Percentiles rank a stretch among this genome's conserved stretches.
phyloP scores from a whole-genome alignment of 2,113 vertebrate species.

The Phycodurus eques region DNA sequence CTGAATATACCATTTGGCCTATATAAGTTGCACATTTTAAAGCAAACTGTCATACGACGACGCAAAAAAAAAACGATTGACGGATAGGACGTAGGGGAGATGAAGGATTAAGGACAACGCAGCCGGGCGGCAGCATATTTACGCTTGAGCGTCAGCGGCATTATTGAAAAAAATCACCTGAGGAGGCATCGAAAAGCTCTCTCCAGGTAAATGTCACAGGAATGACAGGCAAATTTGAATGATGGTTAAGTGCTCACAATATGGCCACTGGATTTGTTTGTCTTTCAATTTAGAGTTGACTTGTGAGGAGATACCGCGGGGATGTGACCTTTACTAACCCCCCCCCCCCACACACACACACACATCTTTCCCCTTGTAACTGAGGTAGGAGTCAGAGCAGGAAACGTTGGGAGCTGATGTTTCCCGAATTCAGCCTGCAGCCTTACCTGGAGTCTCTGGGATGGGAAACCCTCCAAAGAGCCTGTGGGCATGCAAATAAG shows the following conservation, averaged over 20 bases:
- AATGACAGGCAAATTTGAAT: constrained; percentile 55
- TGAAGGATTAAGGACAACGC: constrained; percentile 39
- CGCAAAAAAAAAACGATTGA: constrained; percentile 12
- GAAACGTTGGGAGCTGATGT: constrained; percentile 3
- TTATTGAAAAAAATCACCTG: constrained; percentile 41
- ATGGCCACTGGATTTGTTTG: constrained; percentile 17
- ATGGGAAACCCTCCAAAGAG: neutral
- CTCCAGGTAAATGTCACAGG: constrained; percentile 68
- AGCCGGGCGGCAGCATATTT: constrained; percentile 43
- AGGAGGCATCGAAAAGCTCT: constrained; percentile 26
- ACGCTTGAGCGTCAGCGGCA: constrained; percentile 29
- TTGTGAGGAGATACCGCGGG: constrained; percentile 5
- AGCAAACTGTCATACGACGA: neutral
- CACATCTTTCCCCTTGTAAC: constrained; percentile 1
- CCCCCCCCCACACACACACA: neutral
- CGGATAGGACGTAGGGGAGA: constrained; percentile 12
- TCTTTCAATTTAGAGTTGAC: constrained; percentile 21
- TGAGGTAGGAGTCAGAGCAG: neutral
- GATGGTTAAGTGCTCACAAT: constrained; percentile 25
- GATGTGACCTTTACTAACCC: constrained; percentile 7
- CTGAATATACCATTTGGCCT: constrained; percentile 5
- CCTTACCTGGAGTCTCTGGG: neutral
- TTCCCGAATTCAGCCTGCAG: constrained; percentile 1
- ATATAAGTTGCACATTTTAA: neutral
- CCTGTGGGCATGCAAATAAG: neutral